phyloP scores from a whole-genome alignment of 2,797 vertebrate genomes.

The Falco concolor region DNA sequence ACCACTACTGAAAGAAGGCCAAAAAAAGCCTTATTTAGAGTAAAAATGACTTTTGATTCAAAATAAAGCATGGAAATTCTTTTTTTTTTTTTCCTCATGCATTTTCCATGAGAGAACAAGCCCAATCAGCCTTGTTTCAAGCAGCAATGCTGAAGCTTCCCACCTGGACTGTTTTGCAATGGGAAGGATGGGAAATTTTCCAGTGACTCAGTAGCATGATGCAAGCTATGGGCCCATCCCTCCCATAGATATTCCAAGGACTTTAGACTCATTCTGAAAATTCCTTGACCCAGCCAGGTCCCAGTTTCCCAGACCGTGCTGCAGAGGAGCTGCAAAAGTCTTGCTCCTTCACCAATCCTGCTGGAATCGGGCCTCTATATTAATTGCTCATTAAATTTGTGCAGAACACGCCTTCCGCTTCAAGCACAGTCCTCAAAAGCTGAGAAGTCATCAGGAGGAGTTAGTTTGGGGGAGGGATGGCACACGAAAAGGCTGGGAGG shows the following conservation, averaged over 20 bases:
- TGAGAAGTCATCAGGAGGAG: neutral
- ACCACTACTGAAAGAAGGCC: neutral
- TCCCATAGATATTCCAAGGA: neutral
- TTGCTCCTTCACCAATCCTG: neutral
- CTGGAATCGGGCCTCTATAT: neutral
- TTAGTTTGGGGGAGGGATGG: neutral
- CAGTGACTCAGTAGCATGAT: neutral
- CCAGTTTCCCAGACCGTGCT: neutral
- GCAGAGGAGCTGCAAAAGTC: neutral
- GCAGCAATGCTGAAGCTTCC: neutral
- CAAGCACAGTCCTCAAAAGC: neutral
- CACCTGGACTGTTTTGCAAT: neutral
- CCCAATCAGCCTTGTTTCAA: conserved; percentile 39
- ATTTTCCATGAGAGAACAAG: conserved; percentile 40
- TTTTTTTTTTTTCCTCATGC: conserved; percentile 10
- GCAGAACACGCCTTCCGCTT: neutral
- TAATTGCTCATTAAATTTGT: neutral
- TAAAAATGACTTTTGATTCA: neutral
- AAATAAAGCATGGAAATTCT: neutral
- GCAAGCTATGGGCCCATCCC: neutral
- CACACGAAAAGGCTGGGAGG: neutral
- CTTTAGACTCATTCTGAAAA: neutral
- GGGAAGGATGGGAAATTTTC: neutral
- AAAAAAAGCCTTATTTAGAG: conserved; percentile 15
- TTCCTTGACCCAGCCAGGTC: neutral